Evolutionary conservation across 2,113 vertebrate genomes (phyloP), one percentile per base, ranked within the genome.

Genomic region (Menura novaehollandiae): DNA sequence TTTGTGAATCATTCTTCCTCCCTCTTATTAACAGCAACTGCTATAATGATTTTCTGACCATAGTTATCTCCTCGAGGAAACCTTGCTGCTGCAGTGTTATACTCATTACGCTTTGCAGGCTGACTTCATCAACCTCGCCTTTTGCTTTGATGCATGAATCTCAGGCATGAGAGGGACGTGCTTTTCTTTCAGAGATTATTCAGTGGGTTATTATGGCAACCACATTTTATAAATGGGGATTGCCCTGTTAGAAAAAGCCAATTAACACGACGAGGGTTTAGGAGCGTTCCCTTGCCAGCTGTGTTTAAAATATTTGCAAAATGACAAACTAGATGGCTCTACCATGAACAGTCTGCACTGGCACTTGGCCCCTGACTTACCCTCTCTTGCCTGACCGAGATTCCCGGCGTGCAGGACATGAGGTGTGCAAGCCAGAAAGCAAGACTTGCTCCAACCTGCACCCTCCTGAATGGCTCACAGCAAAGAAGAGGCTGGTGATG

Each of bases 1-100:
- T 79, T 94, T 96, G 85, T 85, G 89, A 91, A 85, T 88, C 63
- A 60, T 80, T 91, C 63, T 88, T 91, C 78, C 82, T 91, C 58
- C n/a, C 21, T 66, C 78, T 63, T 66, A 62, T 66, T 93, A 93
- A 69, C 46, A 77, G 49, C 3, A 4, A 72, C 66, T 68, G 77
- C 47, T 51, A 6, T 63, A 81, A 88, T 75, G 62, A 60, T 93
- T 90, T 88, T 95, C 78, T 91, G 63, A 69, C 58, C 0, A 0
- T 41, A 58, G 71, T 88, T 89, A 91, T 83, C 81, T 96, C 87
- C 91, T 88, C 2, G 2, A 95, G 74, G 81, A 91, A 95, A 60
- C 89, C 43, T 92, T 81, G 77, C 77, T 92, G 67, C 82, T 85
- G 76, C 37, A 43, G 64, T 35, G 26, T 66, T 89, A 59, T 27